Base-by-base conservation (phyloP, 2,888 invertebrate species). In the Oligia latruncula region DNA sequence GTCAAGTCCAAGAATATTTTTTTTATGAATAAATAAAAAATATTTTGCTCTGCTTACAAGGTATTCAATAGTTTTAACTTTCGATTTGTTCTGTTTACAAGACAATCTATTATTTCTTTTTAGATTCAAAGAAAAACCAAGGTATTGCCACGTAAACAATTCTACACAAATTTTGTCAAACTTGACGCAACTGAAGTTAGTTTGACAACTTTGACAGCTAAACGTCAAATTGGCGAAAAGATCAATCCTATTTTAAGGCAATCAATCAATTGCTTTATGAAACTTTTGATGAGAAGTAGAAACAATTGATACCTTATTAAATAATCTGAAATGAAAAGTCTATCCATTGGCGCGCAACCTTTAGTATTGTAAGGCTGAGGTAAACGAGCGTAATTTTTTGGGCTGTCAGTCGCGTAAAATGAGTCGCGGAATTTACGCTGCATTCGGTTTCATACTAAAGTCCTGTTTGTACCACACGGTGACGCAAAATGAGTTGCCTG, bases 291-390 rank as follows among this genome's bases (percentile, higher is more conserved):
- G 29, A 20, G 23, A 11, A 23, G 15, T 6, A 40, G 15, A 46
- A 75, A 29, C 17, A 73, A 46, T 60, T 73, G 4, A 49, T 49
- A 13, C 49, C 49, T 13, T 13, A 13, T 13, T 49, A 49, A 49
- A 49, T 13, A 49, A 49, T 49, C 13, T 4, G 13, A 49, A 49
- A 13, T 13, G 13, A 55, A n/a, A 49, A n/a, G n/a, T 84, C 77
- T 49, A 13, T 49, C 49, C 78, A 76, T 81, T 75, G 86, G 86
- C 81, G 71, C 71, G 17, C 77, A 82, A 80, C 68, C 73, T 82
- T 80, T 82, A 88, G 74, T 90, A 90, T 79, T 88, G 81, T 91
- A 91, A 46, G 46, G 11, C 46, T 46, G 11, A 46, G 11, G 46
- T 3, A 46, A 46, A 11, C 46, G 46, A 46, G 46, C 46, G 46